Evolutionary conservation across 2,113 vertebrate species (phyloP), one percentile per base, ranked within the genome.

Genomic region (Periophthalmodon schlosseri): DNA sequence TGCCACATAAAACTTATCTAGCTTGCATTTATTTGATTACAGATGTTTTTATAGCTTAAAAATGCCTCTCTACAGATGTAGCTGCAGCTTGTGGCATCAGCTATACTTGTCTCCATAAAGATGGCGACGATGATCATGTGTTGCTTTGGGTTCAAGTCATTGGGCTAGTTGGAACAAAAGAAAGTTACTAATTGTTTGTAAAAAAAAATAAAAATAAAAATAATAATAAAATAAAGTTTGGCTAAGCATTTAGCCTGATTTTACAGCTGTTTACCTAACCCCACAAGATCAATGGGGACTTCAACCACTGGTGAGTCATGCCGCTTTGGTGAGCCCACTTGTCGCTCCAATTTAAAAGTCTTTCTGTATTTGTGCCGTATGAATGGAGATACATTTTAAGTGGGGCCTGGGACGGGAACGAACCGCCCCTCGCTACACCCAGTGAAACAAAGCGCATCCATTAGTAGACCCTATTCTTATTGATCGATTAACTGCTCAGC

Each of bases 401-500:
- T 10, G 21, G 71, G 44, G 44, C 69, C 67, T 15, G 52, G 23
- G 18, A n/a, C 24, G 15, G 81, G 68, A 76, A 82, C 80, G 79
- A 75, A 47, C 44, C 33, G n/a, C 73, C 76, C 84, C 63, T 63
- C 23, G 15, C 60, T 84, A 83, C 78, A 87, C 82, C 71, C 83
- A 83, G 74, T 72, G 79, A 85, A 87, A 84, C 81, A 85, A 91
- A 89, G 81, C 80, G 72, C 83, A 91, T 90, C 90, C 83, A 91
- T 93, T 89, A 91, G 77, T 77, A 74, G 77, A 85, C 83, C 84
- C 84, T 79, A 84, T 87, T 88, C 79, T 83, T 87, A 89, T 87
- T 90, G 88, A 93, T 91, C 81, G 77, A 94, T 92, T 91, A 90
- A 87, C 87, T 87, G 85, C 87, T 87, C 83, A 81, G 86, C 81